Conservation (phyloP, 2,888 invertebrate species). For the Panorpa germanica region DNA sequence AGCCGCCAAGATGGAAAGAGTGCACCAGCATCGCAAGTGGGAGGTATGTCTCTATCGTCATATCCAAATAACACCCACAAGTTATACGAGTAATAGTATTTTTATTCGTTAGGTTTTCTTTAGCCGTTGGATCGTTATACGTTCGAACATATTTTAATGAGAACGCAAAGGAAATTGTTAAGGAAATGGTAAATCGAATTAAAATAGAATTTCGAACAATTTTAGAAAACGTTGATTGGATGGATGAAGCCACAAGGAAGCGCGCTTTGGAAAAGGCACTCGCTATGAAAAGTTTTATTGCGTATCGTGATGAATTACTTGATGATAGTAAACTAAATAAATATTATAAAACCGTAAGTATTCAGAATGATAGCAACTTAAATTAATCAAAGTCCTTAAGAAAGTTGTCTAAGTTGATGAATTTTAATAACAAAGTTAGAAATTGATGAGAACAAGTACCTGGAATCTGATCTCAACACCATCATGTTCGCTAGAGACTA, state of each 20-base stretch:
- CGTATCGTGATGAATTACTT: conserved; percentile 78
- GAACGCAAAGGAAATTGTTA: conserved; percentile 60
- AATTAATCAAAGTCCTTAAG: no score
- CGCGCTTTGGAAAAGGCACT: conserved; percentile 63
- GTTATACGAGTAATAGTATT: conserved; percentile 2
- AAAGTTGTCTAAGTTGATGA: no score
- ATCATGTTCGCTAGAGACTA: conserved; percentile 66
- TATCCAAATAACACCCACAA: conserved; percentile 5
- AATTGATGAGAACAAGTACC: conserved; percentile 46
- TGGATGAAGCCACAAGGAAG: conserved; percentile 66
- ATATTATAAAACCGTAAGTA: conserved; percentile 51
- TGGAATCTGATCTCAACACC: conserved; percentile 57
- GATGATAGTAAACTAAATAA: conserved; percentile 61
- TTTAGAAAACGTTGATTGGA: conserved; percentile 69
- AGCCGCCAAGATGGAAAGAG: conserved; percentile 82
- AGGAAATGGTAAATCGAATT: conserved; percentile 79
- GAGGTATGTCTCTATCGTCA: conserved; percentile 29
- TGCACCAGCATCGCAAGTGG: conserved; percentile 65
- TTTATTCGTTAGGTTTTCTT: conserved; percentile 34
- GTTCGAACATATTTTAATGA: conserved; percentile 76
- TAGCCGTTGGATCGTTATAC: conserved; percentile 68
- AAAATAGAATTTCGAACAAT: conserved; percentile 66
- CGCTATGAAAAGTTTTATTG: conserved; percentile 76
- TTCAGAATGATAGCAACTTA: not conserved
- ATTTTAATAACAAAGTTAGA: no score